Base-by-base conservation (phyloP, 2,113 vertebrate genomes). In the Amphilophus citrinellus region DNA sequence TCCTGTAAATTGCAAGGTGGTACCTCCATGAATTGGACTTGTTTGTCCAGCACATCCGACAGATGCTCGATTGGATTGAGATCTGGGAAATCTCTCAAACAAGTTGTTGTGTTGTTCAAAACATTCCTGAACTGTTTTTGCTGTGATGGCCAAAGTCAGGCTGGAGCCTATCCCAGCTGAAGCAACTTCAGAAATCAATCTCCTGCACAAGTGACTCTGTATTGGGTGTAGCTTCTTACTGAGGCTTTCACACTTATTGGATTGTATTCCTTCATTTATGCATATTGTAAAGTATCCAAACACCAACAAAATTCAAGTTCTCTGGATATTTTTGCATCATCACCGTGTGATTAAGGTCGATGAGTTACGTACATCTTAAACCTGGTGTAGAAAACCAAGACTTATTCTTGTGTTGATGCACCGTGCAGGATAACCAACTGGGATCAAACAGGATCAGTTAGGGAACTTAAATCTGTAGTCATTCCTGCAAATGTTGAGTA, bases 401-500 rank as follows among this genome's bases (percentile, higher is more conserved):
- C 2, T n/a, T 82, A 56, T 37, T 62, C 17, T 63, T 20, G 42
- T 76, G 22, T 39, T 61, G 30, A 35, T 56, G 35, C 24, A 47
- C 18, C 14, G 5, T 39, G 15, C 7, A 58, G 56, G 22, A 30
- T 7, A 22, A 32, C 44, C 50, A 84, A 75, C 53, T 65, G 37
- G 18, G 24, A 39, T 77, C 62, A 82, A 56, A 82, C 58, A 42
- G 73, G 4, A 14, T 65, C n/a, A n/a, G 50, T 50, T 47, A 20
- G n/a, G 56, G 60, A 47, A 42, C 14, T 61, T 32, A 61, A 76
- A 68, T 57, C 37, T 82, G 32, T 57, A 53, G 8, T 66, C 35
- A n/a, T 47, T 57, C 50, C 11, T 53, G 9, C 32, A 79, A 35
- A 50, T 58, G 11, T 4, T 76, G 79, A 86, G 65, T 88, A 80